Conservation (phyloP, 2,888 invertebrate genomes). For the Microdon myrmicae region DNA sequence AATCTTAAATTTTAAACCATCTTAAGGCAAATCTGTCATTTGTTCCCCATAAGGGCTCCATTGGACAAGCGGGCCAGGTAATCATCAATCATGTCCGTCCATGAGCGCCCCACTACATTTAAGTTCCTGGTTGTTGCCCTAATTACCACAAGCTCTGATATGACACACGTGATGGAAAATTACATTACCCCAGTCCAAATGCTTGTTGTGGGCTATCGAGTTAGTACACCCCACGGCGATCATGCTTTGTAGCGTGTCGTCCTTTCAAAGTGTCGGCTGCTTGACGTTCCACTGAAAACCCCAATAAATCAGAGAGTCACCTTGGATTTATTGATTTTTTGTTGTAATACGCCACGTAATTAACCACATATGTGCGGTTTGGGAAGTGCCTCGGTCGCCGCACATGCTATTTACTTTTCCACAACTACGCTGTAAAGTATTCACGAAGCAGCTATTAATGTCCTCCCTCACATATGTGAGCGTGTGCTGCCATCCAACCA, state of each 20-base stretch:
- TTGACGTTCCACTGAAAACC: constrained; percentile 36
- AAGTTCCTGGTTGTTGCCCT: too few relatives aligned
- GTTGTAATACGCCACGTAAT: constrained; percentile 49
- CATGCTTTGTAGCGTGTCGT: constrained; percentile 30
- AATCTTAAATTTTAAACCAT: too few relatives aligned
- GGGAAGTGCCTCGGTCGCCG: constrained; percentile 34
- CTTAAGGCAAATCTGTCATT: too few relatives aligned
- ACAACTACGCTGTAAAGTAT: constrained; percentile 27
- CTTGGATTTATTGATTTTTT: constrained; percentile 51
- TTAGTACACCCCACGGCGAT: too few relatives aligned
- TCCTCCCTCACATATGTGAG: constrained; percentile 38
- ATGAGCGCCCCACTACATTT: too few relatives aligned
- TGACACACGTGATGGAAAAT: too few relatives aligned
- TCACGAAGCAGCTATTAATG: constrained; percentile 49
- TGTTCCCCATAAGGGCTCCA: too few relatives aligned
- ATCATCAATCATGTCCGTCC: too few relatives aligned
- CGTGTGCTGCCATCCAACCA: not conserved
- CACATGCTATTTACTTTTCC: constrained; percentile 1
- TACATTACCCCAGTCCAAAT: too few relatives aligned
- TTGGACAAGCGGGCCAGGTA: too few relatives aligned
- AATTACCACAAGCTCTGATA: too few relatives aligned
- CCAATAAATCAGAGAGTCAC: constrained; percentile 52
- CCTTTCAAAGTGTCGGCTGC: constrained; percentile 7
- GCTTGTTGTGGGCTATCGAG: too few relatives aligned
- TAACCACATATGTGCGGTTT: constrained; percentile 48